These are phyloP conservation scores for Leuctra nigra DNA, from an alignment of 2,888 invertebrate species.

Conservation along the genomic window DNA sequence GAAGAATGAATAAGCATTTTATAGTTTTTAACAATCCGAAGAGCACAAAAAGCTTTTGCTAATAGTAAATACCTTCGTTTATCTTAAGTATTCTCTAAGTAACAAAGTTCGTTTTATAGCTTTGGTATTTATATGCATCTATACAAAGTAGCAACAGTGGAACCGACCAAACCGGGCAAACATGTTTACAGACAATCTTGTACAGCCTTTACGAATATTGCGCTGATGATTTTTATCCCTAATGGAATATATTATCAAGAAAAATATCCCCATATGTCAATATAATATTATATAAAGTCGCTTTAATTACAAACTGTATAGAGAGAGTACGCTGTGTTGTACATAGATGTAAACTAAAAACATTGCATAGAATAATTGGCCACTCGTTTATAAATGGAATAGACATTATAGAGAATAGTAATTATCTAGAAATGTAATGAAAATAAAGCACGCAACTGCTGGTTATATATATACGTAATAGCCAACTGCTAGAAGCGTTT, in stretches of 20 bases:
- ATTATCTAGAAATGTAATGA: neutral
- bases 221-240: neutral
- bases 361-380: neutral
- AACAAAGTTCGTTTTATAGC: constrained; percentile 11
- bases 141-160: constrained; percentile 7
- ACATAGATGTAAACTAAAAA: neutral
- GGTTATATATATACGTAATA: too few species aligned
- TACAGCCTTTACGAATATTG: neutral
- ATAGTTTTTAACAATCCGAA: neutral
- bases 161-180: constrained; percentile 18
- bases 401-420: neutral
- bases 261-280: neutral
- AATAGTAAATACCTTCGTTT: constrained; percentile 13
- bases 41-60: constrained; percentile 9
- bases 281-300: too few species aligned
- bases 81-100: constrained; percentile 6
- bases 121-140: constrained; percentile 8
- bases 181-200: constrained; percentile 10
- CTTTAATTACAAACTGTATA: neutral
- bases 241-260: constrained; percentile 1
- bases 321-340: neutral
- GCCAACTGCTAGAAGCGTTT: neutral
- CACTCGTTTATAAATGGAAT: constrained; percentile 1
- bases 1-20: constrained; percentile 10
- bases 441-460: neutral